Evolutionary conservation across 2,113 vertebrate species (phyloP), one percentile per base, ranked within the genome.

Genomic region (Thomomys bottae): DNA sequence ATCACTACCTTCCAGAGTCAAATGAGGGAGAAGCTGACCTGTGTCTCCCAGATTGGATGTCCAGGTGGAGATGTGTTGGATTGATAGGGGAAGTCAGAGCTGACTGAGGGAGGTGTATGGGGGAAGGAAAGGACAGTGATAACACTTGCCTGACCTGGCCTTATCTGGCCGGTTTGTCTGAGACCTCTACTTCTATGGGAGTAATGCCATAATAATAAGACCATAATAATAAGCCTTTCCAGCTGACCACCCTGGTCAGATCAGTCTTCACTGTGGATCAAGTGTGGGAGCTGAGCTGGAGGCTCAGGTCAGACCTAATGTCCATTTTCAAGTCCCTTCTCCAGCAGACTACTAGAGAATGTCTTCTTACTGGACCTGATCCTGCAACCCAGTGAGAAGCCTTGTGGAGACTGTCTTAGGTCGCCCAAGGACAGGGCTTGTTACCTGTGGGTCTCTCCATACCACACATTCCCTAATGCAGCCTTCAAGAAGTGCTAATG

Each of bases 291-390:
- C 61, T 36, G 38, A 32, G 49, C 32, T 23, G 20, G 77, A 75
- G 63, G 18, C 67, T 72, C 54, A n/a, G 8, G 10, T 34, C 42
- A 54, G 28, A 63, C 68, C 40, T 14, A 18, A 18, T 45, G 34
- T 34, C 38, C 54, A 77, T 23, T 38, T 68, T 28, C 12, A 2
- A 32, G 34, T 26, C 57, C 77, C 57, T 64, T 42, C 32, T 7
- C 9, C 4, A 3, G 34, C 71, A 1, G 2, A 40, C 28, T 6
- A 40, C 86, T 75, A 3, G n/a, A 42, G 2, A 18, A 1, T 2
- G 14, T 42, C 6, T 32, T 30, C 8, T 68, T 26, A 30, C 54
- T 2, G 1, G 12, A 40, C 63, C 71, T 63, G 66, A 59, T 30
- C 34, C 32, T 75, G 75, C 28, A 28, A 8, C 63, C 11, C 32